A percentile compares a stretch with the other conserved stretches of the same genome.
These are phyloP conservation scores for Progne subis DNA, from an alignment of 2,113 vertebrate species.

Conservation along the genomic window DNA sequence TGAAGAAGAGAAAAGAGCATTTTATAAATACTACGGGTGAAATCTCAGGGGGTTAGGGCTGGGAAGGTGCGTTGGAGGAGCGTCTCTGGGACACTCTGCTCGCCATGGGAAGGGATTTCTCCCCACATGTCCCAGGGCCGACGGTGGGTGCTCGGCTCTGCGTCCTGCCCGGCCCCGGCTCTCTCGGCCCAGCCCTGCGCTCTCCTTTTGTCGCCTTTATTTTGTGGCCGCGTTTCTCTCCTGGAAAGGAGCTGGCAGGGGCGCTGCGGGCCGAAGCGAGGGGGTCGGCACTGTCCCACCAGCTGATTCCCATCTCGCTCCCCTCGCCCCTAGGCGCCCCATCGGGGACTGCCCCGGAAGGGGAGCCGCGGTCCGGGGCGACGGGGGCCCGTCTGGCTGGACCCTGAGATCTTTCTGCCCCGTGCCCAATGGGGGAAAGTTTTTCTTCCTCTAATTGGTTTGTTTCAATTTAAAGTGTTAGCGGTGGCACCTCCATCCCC, in stretches of 20 bases:
- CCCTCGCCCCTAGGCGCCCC: neutral
- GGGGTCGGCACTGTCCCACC: neutral
- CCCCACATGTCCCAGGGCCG: neutral
- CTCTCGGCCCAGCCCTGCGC: neutral
- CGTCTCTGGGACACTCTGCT: neutral
- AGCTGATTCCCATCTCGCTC: neutral
- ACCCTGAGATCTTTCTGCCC: neutral
- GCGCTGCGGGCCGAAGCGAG: neutral
- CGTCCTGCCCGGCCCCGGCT: neutral
- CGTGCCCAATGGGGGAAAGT: accelerated
- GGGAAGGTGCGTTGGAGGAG: neutral
- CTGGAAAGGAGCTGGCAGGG: neutral
- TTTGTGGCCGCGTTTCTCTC: neutral
- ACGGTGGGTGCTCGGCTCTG: neutral
- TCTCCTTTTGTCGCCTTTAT: neutral
- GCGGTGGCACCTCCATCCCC: neutral
- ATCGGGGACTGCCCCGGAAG: neutral
- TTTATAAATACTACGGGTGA: neutral
- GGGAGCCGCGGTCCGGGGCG: neutral
- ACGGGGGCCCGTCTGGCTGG: neutral
- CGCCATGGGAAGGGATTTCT: neutral
- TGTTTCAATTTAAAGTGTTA: neutral
- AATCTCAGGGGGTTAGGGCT: accelerated
- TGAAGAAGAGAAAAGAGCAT: neutral
- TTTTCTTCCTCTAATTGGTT: neutral